Percentiles rank a stretch among this genome's conserved stretches.
phyloP scores from a whole-genome alignment of 2,888 invertebrate genomes.

The Drosophila peninsularis region DNA sequence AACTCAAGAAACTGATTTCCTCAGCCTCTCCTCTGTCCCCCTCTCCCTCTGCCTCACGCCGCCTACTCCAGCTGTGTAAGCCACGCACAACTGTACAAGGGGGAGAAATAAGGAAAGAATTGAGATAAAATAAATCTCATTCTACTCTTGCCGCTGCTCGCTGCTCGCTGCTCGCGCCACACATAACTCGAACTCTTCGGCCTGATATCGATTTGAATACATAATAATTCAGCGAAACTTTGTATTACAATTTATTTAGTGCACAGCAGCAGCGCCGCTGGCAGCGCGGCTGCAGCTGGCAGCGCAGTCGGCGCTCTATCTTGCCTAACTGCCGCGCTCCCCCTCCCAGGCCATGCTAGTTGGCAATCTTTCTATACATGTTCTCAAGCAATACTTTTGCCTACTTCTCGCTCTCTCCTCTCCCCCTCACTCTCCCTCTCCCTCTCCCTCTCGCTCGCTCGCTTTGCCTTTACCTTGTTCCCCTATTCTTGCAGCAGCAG shows the following conservation, averaged over 20 bases:
- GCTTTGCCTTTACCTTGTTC: conserved; percentile 41
- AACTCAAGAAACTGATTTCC: conserved; percentile 11
- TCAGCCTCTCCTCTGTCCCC: not conserved
- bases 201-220: conserved; percentile 77
- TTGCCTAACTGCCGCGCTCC: conserved; percentile 1
- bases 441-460: not conserved
- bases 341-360: conserved; percentile 37
- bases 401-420: conserved; percentile 38
- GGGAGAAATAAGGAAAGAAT: conserved; percentile 1
- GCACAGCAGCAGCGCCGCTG: conserved; percentile 48
- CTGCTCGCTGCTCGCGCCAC: conserved; percentile 2
- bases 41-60: not conserved
- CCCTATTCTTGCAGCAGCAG: conserved; percentile 9
- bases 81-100: conserved; percentile 43
- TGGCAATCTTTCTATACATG: conserved; percentile 70
- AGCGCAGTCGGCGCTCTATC: conserved; percentile 26
- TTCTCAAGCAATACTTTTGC: conserved; percentile 69
- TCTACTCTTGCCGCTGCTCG: conserved; percentile 8
- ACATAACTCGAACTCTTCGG: conserved; percentile 49
- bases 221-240: conserved; percentile 79
- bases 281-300: conserved; percentile 5
- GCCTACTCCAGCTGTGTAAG: not conserved
- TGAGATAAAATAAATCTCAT: conserved; percentile 24
- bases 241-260: conserved; percentile 79
- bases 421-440: not conserved